These are phyloP conservation scores for Mesopsocus fuscifrons DNA, from an alignment of 2,888 invertebrate species.

Conservation along the genomic window DNA sequence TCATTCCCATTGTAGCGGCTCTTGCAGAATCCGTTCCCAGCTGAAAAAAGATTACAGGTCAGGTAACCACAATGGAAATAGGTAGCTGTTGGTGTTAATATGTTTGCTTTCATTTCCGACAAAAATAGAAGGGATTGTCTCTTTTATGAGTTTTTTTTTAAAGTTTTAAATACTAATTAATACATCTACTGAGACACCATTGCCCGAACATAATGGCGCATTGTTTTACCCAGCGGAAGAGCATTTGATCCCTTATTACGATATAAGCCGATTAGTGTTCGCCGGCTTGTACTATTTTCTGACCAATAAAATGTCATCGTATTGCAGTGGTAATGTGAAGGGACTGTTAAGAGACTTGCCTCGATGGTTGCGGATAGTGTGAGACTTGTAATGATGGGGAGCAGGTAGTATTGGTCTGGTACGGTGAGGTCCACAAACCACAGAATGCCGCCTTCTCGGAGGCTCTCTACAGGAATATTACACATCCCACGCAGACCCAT, in stretches of 20 bases:
- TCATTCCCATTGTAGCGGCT: conserved; percentile 41
- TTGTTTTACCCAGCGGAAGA: too few species aligned
- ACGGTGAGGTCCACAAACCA: conserved; percentile 91
- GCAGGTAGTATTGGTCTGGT: conserved; percentile 69
- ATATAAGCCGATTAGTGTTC: too few species aligned
- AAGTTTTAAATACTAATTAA: too few species aligned
- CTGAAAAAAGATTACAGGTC: conserved; percentile 22
- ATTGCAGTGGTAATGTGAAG: too few species aligned
- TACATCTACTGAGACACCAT: too few species aligned
- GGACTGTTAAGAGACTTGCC: conserved; percentile 28
- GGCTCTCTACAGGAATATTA: conserved; percentile 74
- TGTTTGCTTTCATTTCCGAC: too few species aligned
- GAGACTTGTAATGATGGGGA: conserved; percentile 69
- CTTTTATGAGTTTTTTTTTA: too few species aligned
- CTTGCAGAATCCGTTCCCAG: conserved; percentile 58
- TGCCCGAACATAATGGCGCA: too few species aligned
- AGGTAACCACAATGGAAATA: not conserved
- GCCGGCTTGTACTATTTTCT: too few species aligned
- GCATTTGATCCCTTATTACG: too few species aligned
- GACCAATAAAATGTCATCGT: too few species aligned
- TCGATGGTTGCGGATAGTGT: conserved; percentile 71
- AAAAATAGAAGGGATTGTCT: too few species aligned
- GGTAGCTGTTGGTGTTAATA: conserved; percentile 7
- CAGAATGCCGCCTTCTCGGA: conserved; percentile 67
- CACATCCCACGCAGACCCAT: conserved; percentile 76